phyloP scores from a whole-genome alignment of 1,140 invertebrate genomes.

The Platorchestia sp. region DNA sequence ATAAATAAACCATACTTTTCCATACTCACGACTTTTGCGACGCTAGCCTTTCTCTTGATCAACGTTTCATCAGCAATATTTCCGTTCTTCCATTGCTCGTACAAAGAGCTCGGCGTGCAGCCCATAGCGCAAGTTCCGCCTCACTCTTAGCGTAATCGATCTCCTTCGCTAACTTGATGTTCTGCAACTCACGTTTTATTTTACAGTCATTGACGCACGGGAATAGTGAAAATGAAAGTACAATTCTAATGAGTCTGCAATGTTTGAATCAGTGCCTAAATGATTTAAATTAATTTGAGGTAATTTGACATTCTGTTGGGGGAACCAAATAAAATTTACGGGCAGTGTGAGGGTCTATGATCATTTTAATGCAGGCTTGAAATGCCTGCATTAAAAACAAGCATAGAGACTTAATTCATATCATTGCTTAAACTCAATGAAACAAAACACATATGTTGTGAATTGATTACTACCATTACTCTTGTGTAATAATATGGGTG shows the following conservation, averaged over 20 bases:
- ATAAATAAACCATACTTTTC: not conserved
- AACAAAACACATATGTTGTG: not conserved
- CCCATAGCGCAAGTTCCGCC: not conserved
- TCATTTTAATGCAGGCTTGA: no score
- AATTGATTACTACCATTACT: not conserved
- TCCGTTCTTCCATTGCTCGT: not conserved
- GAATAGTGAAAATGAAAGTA: not conserved
- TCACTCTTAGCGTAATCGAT: not conserved
- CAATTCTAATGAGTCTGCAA: not conserved
- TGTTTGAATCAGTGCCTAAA: not conserved
- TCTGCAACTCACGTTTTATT: not conserved
- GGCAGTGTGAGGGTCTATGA: not conserved
- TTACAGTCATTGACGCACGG: not conserved
- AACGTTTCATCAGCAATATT: not conserved
- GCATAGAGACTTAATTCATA: not conserved
- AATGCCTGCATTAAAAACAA: no score
- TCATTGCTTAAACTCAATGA: not conserved
- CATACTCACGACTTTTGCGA: not conserved
- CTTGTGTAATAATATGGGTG: not conserved
- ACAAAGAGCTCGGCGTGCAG: not conserved
- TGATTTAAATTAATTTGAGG: not conserved
- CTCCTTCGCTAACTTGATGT: not conserved
- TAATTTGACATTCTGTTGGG: not conserved
- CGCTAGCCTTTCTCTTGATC: not conserved
- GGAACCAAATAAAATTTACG: not conserved